A percentile compares a stretch with the other conserved stretches of the same genome.
Conservation (phyloP, 2,113 vertebrate genomes). For the Anas platyrhynchos region DNA sequence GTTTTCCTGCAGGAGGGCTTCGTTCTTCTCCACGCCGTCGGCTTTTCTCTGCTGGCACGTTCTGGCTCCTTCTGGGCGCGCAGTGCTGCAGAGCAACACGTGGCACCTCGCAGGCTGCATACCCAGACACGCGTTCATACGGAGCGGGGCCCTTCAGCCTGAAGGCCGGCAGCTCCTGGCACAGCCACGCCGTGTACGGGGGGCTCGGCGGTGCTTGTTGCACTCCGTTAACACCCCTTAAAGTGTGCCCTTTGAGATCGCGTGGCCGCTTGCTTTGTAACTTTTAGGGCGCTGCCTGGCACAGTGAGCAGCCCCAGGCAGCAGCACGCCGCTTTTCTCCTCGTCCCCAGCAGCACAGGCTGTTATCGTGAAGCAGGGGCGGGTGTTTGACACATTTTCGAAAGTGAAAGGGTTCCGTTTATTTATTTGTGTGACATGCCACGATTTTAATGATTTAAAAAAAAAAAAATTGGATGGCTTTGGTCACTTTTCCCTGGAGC, state of each 20-base stretch:
- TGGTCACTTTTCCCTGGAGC: accelerated
- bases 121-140: accelerated
- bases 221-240: accelerated
- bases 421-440: too few species aligned
- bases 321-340: accelerated
- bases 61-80: not conserved
- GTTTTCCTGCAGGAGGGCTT: accelerated
- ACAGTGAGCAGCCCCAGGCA: not conserved
- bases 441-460: accelerated
- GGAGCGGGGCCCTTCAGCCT: accelerated
- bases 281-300: accelerated
- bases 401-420: not conserved
- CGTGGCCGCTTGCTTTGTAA: accelerated
- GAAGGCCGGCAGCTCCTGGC: accelerated
- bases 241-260: accelerated
- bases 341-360: accelerated
- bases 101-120: not conserved
- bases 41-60: accelerated
- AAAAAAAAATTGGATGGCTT: accelerated
- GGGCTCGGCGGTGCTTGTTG: accelerated
- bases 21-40: accelerated
- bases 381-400: not conserved
- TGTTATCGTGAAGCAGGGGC: not conserved
- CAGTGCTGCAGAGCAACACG: accelerated
- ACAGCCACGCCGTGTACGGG: too few species aligned